These are phyloP conservation scores for Lerista edwardsae DNA, from an alignment of 2,797 vertebrate species.

Conservation along the genomic window DNA sequence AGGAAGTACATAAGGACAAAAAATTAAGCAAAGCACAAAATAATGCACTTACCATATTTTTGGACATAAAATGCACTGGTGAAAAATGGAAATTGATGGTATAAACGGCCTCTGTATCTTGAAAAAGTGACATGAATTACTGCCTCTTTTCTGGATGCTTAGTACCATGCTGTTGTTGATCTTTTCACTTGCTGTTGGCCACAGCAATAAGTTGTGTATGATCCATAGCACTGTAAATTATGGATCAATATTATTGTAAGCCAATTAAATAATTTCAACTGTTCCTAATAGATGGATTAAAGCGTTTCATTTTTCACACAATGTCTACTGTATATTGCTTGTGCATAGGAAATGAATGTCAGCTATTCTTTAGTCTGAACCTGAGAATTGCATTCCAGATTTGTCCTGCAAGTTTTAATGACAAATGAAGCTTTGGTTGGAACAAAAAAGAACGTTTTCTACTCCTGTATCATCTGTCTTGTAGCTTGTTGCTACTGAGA, in stretches of 20 bases:
- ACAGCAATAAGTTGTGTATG: slow-evolving; percentile 83
- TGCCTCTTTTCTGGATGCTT: slow-evolving; percentile 82
- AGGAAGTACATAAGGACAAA: slow-evolving; percentile 74
- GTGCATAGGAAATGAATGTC: slow-evolving; percentile 64
- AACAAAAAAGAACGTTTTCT: background rate
- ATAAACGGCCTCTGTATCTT: slow-evolving; percentile 80
- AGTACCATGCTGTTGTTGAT: slow-evolving; percentile 86
- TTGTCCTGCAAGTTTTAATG: slow-evolving; percentile 44
- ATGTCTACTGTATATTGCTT: slow-evolving; percentile 62
- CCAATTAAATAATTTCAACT: slow-evolving; percentile 81
- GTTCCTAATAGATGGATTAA: slow-evolving; percentile 90
- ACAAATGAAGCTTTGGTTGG: slow-evolving; percentile 19
- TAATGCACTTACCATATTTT: slow-evolving; percentile 82
- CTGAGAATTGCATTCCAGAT: background rate
- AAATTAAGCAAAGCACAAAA: slow-evolving; percentile 78
- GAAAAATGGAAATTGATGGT: slow-evolving; percentile 77
- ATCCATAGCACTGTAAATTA: slow-evolving; percentile 84
- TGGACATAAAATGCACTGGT: slow-evolving; percentile 82
- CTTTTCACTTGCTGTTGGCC: slow-evolving; percentile 81
- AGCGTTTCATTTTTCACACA: slow-evolving; percentile 82
- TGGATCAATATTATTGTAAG: slow-evolving; percentile 83
- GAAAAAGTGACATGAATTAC: slow-evolving; percentile 80
- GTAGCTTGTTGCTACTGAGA: background rate
- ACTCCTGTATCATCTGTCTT: background rate
- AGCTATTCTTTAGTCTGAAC: slow-evolving; percentile 29